phyloP scores from a whole-genome alignment of 1,140 invertebrate genomes.

The Anthonomus grandis region DNA sequence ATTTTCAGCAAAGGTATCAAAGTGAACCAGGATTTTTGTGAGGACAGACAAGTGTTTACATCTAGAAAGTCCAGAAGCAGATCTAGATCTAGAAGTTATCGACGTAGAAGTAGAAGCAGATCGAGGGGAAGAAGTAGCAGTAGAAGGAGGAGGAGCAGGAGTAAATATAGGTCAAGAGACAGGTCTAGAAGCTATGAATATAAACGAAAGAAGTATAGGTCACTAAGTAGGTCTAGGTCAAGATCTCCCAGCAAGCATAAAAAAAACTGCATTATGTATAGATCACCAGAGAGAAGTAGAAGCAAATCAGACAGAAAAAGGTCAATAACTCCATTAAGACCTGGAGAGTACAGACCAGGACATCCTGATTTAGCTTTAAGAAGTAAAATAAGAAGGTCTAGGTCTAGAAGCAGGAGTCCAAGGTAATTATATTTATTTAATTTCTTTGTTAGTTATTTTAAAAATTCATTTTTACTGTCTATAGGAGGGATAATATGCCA shows the following conservation, averaged over 20 bases:
- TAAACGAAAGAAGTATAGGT: no score
- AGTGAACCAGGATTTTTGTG: slow-evolving; percentile 4
- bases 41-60: slow-evolving; percentile 5
- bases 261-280: slow-evolving; percentile 2
- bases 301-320: neutral
- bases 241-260: neutral
- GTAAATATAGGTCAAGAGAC: neutral
- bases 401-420: neutral
- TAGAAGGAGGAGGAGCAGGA: neutral
- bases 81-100: neutral
- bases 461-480: no score
- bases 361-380: slow-evolving; percentile 11
- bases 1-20: slow-evolving; percentile 5
- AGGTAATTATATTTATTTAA: neutral
- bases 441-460: no score
- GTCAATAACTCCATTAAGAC: slow-evolving; percentile 6
- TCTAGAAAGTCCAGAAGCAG: neutral
- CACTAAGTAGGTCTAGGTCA: neutral
- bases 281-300: neutral
- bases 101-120: neutral
- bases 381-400: neutral
- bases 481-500: no score
- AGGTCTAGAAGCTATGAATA: neutral
- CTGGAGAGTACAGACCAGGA: slow-evolving; percentile 7
- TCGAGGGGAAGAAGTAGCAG: neutral